phyloP scores from a whole-genome alignment of 2,888 invertebrate genomes.

The Falcaria lacertinaria region DNA sequence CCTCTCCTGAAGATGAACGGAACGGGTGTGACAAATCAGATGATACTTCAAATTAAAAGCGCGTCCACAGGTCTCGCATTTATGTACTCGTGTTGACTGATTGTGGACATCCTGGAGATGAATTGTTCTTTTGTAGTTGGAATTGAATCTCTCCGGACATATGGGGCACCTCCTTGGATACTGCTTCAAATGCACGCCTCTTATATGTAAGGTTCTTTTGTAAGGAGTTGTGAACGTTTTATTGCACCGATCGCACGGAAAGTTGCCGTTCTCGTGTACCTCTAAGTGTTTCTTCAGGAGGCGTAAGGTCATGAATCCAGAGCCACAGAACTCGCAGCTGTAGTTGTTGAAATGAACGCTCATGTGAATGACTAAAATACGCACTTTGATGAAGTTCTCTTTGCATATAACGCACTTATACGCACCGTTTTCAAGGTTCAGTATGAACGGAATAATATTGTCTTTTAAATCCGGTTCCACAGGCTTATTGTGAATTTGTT shows the following conservation, averaged over 20 bases:
- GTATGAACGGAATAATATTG: slow-evolving; percentile 66
- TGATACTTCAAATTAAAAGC: slow-evolving; percentile 69
- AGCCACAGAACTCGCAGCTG: slow-evolving; percentile 70
- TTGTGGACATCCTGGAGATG: slow-evolving; percentile 71
- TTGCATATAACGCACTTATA: slow-evolving; percentile 65
- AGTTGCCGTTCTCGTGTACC: slow-evolving; percentile 67
- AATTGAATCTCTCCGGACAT: slow-evolving; percentile 69
- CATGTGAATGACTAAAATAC: slow-evolving; percentile 70
- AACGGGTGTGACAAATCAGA: slow-evolving; percentile 62
- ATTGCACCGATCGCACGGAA: slow-evolving; percentile 60
- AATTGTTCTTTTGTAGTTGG: slow-evolving; percentile 68
- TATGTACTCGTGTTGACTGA: slow-evolving; percentile 66
- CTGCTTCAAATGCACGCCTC: slow-evolving; percentile 67
- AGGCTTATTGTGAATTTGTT: slow-evolving; percentile 49
- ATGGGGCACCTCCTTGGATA: slow-evolving; percentile 64
- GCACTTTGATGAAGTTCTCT: slow-evolving; percentile 60
- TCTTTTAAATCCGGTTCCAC: slow-evolving; percentile 62
- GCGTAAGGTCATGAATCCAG: slow-evolving; percentile 67
- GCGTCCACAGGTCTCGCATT: slow-evolving; percentile 65
- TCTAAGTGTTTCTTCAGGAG: slow-evolving; percentile 68
- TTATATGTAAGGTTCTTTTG: slow-evolving; percentile 57
- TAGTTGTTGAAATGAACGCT: slow-evolving; percentile 72
- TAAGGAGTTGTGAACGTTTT: slow-evolving; percentile 66
- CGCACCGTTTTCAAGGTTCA: slow-evolving; percentile 42
- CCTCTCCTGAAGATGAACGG: slow-evolving; percentile 69